These are phyloP conservation scores for Cheirogaleus major DNA, from an alignment of 2,797 vertebrate species.

Conservation along the genomic window DNA sequence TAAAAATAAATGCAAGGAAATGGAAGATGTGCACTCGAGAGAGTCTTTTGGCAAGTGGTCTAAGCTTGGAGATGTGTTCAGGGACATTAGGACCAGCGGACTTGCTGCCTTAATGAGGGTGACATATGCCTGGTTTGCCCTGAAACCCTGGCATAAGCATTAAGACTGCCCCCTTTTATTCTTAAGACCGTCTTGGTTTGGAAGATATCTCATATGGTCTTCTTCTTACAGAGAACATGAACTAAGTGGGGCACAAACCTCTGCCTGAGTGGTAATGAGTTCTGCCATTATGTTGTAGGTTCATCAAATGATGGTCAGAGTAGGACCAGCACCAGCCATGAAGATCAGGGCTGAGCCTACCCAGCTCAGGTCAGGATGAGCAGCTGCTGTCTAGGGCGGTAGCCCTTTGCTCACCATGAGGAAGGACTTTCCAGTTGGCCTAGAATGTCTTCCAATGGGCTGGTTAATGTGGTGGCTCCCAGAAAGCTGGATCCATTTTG, in stretches of 20 bases:
- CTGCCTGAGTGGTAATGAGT: background rate
- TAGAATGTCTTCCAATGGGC: constrained; percentile 12
- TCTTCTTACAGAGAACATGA: background rate
- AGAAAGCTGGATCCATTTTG: background rate
- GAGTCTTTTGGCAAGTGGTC: background rate
- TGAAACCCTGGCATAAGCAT: background rate
- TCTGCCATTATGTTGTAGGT: background rate
- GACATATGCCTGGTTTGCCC: background rate
- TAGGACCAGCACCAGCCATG: background rate
- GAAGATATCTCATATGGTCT: background rate
- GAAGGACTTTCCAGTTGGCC: background rate
- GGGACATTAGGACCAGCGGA: background rate
- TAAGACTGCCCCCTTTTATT: background rate
- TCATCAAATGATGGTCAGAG: background rate
- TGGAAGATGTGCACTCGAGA: background rate
- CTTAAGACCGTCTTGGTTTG: background rate
- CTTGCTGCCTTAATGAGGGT: background rate
- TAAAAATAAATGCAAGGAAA: background rate
- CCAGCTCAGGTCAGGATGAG: background rate
- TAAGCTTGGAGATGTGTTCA: background rate
- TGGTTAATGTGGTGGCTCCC: background rate
- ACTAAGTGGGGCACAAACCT: background rate
- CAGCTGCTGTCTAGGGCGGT: background rate
- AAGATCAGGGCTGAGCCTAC: background rate
- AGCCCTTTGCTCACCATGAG: background rate